Conservation (phyloP, 2,888 invertebrate species). For the Acanthopleura granulata region DNA sequence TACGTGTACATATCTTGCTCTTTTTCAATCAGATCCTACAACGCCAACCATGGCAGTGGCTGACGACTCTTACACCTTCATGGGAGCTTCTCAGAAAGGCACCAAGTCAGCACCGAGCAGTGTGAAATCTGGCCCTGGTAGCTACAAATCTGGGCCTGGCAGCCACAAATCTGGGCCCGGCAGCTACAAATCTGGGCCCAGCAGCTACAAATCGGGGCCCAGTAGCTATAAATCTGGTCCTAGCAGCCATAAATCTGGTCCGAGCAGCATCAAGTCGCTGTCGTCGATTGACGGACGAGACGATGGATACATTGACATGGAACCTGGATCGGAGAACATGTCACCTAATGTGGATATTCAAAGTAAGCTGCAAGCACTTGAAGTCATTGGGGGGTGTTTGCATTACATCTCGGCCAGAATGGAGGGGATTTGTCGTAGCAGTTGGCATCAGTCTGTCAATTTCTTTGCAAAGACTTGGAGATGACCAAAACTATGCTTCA, state of each 20-base stretch:
- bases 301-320: conserved; percentile 34
- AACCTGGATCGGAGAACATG: conserved; percentile 24
- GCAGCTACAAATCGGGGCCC: neutral
- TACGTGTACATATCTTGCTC: too few relatives aligned
- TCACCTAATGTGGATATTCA: neutral
- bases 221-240: conserved; percentile 11
- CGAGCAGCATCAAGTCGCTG: conserved; percentile 5
- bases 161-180: conserved; percentile 5
- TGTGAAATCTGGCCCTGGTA: neutral
- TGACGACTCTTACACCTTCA: neutral
- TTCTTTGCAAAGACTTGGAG: too few relatives aligned
- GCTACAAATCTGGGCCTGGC: neutral
- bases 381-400: too few relatives aligned
- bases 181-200: conserved; percentile 2
- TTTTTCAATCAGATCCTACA: too few relatives aligned
- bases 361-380: too few relatives aligned
- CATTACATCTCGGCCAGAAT: too few relatives aligned
- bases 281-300: conserved; percentile 3
- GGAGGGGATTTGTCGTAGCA: too few relatives aligned
- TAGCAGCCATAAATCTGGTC: neutral
- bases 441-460: too few relatives aligned
- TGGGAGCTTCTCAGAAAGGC: neutral
- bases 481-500: too few relatives aligned
- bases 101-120: conserved; percentile 6
- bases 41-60: neutral